These are phyloP conservation scores for Tadarida brasiliensis DNA, from an alignment of 2,797 vertebrate genomes.

Conservation along the genomic window DNA sequence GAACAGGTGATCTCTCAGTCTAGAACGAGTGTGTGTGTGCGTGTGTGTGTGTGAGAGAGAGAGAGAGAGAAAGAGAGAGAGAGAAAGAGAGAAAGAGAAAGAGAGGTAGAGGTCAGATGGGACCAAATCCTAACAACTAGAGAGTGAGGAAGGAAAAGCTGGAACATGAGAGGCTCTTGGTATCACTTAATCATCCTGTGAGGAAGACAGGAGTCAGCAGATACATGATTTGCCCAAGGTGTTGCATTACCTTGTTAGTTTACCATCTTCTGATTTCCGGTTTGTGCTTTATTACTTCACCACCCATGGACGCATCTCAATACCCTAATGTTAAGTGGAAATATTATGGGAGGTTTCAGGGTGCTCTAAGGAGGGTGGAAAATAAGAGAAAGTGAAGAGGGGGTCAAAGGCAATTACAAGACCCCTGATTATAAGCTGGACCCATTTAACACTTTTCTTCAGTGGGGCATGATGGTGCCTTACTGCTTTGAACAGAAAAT, in stretches of 20 bases:
- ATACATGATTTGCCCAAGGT: not conserved
- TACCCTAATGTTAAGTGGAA: no score
- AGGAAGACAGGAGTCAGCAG: conserved; percentile 3
- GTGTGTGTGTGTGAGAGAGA: not conserved
- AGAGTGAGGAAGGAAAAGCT: not conserved
- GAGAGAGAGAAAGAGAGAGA: not conserved
- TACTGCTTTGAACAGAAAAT: not conserved
- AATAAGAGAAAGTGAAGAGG: not conserved
- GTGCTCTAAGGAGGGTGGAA: not conserved
- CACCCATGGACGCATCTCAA: no score
- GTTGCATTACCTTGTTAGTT: not conserved
- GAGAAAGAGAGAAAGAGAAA: not conserved
- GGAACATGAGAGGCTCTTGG: not conserved
- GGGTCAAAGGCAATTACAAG: not conserved
- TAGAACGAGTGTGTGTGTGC: not conserved
- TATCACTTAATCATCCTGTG: not conserved
- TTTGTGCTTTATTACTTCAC: conserved; percentile 3
- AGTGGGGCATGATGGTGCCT: not conserved
- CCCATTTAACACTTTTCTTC: not conserved
- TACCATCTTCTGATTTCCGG: not conserved
- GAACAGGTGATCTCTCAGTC: not conserved
- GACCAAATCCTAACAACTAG: not conserved
- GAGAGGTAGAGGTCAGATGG: not conserved
- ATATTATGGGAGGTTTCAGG: not conserved
- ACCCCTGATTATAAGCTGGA: not conserved